Conservation (phyloP, 2,888 invertebrate species). For the Uloborus plumipes region DNA sequence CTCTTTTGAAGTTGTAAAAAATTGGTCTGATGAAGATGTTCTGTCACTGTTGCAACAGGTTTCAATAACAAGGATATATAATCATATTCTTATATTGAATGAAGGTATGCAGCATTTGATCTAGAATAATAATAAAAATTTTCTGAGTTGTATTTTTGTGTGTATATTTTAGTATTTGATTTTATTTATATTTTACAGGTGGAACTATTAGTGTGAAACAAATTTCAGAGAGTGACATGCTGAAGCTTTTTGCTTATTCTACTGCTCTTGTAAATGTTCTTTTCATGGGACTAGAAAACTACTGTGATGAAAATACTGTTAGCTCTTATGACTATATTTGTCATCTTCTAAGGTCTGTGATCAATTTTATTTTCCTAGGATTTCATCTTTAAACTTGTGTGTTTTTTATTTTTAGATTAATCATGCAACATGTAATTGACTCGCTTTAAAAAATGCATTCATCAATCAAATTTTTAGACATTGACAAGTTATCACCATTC, state of each 20-base stretch:
- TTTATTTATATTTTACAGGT: not conserved
- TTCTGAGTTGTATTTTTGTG: not conserved
- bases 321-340: conserved; percentile 77
- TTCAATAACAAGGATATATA: conserved; percentile 79
- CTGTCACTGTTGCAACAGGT: conserved; percentile 83
- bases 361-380: not conserved
- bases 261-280: conserved; percentile 78
- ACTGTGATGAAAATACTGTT: conserved; percentile 78
- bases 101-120: conserved; percentile 69
- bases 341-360: conserved; percentile 70
- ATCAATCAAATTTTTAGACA: too few relatives aligned
- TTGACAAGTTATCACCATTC: too few relatives aligned
- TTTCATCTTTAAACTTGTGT: not conserved
- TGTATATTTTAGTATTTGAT: conserved; percentile 3
- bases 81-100: conserved; percentile 71
- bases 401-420: not conserved
- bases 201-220: conserved; percentile 72
- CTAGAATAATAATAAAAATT: too few relatives aligned
- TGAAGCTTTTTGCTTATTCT: conserved; percentile 80
- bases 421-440: not conserved
- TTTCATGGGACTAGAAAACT: conserved; percentile 78
- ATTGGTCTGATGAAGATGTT: conserved; percentile 82
- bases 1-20: conserved; percentile 73
- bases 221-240: conserved; percentile 77
- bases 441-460: not conserved